Conservation (phyloP, 2,113 vertebrate genomes). For the Chionodraco myersi region DNA sequence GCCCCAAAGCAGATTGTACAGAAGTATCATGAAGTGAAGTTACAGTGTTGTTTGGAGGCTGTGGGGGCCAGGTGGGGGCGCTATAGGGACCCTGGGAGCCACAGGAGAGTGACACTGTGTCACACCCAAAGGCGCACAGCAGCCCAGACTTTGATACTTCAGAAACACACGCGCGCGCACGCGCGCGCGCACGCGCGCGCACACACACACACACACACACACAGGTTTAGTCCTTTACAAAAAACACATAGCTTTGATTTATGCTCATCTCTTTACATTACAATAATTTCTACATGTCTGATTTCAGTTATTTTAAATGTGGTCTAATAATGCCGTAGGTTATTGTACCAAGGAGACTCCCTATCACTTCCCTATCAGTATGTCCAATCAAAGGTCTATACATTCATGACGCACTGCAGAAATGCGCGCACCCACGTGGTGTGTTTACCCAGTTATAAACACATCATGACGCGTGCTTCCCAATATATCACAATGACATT, state of each 20-base stretch:
- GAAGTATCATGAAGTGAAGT: background rate
- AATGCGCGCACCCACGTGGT: background rate
- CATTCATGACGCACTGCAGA: background rate
- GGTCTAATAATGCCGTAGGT: too few species aligned
- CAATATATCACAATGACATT: background rate
- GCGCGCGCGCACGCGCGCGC: background rate
- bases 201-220: too few species aligned
- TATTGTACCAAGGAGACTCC: background rate
- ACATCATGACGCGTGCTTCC: background rate
- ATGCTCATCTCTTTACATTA: background rate
- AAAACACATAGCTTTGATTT: too few species aligned
- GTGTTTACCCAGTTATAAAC: conserved; percentile 1
- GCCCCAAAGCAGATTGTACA: background rate
- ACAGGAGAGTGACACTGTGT: conserved; percentile 42
- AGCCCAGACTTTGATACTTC: background rate
- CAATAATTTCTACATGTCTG: background rate
- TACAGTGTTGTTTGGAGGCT: background rate
- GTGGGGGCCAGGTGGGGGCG: conserved; percentile 64
- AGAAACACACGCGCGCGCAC: too few species aligned
- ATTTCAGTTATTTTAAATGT: background rate
- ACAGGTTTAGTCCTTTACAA: background rate
- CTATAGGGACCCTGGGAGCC: conserved; percentile 42
- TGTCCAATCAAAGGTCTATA: conserved; percentile 12
- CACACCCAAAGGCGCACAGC: conserved; percentile 22
- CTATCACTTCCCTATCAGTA: too few species aligned